Evolutionary conservation across 2,113 vertebrate genomes (phyloP).

Genomic region (Perognathus longimembris): DNA sequence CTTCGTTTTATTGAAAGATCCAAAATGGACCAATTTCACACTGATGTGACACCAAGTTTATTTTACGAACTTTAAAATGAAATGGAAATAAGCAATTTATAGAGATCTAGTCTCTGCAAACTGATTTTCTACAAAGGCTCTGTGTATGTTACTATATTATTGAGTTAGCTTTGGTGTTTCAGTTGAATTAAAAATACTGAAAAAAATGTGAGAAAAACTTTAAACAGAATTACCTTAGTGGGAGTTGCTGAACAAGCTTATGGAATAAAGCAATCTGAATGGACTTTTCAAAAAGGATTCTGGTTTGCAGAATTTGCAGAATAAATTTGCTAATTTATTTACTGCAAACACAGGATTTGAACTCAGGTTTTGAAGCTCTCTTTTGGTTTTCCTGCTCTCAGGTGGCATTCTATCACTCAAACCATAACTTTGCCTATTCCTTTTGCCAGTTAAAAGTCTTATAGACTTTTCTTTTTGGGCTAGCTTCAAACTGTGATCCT

Average conservation of each 20-base stretch:
- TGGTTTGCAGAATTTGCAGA: neutral
- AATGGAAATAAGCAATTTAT: neutral
- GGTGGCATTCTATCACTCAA: too few relatives aligned
- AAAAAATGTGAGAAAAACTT: conserved; percentile 9
- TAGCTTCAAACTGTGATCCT: too few relatives aligned
- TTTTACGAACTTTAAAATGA: conserved; percentile 26
- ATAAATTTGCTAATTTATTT: neutral
- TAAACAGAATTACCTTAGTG: neutral
- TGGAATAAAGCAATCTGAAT: neutral
- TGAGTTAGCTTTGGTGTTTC: neutral
- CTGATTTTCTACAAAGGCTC: neutral
- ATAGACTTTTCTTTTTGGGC: too few relatives aligned
- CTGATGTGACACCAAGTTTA: neutral
- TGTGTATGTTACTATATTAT: neutral
- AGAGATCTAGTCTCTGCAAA: neutral
- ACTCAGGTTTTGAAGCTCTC: too few relatives aligned
- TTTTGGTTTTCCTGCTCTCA: too few relatives aligned
- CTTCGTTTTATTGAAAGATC: conserved; percentile 27
- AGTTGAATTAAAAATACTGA: neutral
- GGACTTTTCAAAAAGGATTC: neutral
- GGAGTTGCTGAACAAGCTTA: neutral
- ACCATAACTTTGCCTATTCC: too few relatives aligned
- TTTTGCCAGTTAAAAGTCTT: too few relatives aligned
- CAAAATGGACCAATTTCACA: neutral
- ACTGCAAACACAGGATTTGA: too few relatives aligned